phyloP scores from a whole-genome alignment of 2,797 vertebrate genomes.

The Pyrocephalus nanus region DNA sequence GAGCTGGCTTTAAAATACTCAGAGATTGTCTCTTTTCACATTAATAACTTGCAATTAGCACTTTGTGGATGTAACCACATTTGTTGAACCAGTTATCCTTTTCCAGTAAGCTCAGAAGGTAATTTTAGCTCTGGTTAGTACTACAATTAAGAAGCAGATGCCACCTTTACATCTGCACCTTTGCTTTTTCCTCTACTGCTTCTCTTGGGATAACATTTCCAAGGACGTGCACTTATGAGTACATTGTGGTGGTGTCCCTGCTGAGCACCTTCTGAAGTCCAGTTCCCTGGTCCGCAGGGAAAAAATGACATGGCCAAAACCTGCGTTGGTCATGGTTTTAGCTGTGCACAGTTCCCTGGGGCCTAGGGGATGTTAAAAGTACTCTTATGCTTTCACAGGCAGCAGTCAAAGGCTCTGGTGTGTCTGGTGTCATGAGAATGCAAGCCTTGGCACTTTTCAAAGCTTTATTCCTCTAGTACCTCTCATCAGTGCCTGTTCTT shows the following conservation, averaged over 20 bases:
- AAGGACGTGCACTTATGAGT: fast-evolving
- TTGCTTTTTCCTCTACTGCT: neutral
- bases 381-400: neutral
- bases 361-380: neutral
- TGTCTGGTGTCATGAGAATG: neutral
- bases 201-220: neutral
- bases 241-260: neutral
- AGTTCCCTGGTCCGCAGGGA: neutral
- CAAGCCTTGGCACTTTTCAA: neutral
- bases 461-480: neutral
- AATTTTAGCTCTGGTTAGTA: neutral
- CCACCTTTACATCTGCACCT: neutral
- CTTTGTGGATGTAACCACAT: neutral
- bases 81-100: neutral
- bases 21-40: neutral
- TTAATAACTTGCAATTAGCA: neutral
- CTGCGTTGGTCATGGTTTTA: neutral
- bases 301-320: neutral
- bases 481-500: neutral
- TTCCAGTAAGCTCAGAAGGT: neutral
- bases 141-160: neutral
- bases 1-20: neutral
- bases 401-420: neutral
- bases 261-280: neutral
- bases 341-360: neutral